These are phyloP conservation scores for Rhabdophis nuchalis DNA, from an alignment of 2,797 vertebrate species.

Conservation along the genomic window DNA sequence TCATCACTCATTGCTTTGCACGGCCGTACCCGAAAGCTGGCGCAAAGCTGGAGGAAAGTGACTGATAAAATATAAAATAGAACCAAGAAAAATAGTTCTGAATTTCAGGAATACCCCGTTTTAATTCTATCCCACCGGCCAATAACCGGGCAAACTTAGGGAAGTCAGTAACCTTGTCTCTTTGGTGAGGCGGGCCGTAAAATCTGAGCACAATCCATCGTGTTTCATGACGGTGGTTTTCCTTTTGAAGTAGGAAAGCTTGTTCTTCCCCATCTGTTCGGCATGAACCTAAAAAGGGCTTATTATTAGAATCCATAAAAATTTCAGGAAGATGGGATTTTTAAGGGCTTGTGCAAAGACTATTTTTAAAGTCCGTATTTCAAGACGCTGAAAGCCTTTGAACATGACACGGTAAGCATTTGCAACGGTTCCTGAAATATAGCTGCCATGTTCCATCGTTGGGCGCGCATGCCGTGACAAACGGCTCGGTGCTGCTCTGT, in stretches of 20 bases:
- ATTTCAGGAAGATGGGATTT: constrained; percentile 15
- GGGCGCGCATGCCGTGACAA: neutral
- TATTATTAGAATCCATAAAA: neutral
- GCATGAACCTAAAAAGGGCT: neutral
- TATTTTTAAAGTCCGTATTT: constrained; percentile 2
- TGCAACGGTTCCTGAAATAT: neutral
- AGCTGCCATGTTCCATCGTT: neutral
- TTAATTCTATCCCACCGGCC: constrained; percentile 11
- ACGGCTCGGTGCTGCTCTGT: no score
- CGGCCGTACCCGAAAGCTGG: neutral
- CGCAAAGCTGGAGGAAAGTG: neutral
- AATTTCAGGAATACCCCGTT: constrained; percentile 9
- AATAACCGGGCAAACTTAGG: constrained; percentile 6
- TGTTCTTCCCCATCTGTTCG: constrained; percentile 1
- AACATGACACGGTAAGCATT: neutral
- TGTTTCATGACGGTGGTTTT: constrained; percentile 20
- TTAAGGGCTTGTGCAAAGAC: neutral
- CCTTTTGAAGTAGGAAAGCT: constrained; percentile 6
- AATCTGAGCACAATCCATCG: constrained; percentile 18
- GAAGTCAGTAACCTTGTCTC: constrained; percentile 2
- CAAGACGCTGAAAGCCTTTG: neutral
- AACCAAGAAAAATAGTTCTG: constrained; percentile 3
- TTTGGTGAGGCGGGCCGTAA: neutral
- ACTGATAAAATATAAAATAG: neutral
- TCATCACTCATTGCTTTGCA: neutral